A percentile compares a stretch with the other conserved stretches of the same genome.
Conservation (phyloP, 2,797 vertebrate genomes). For the Muraenolepis orangiensis region DNA sequence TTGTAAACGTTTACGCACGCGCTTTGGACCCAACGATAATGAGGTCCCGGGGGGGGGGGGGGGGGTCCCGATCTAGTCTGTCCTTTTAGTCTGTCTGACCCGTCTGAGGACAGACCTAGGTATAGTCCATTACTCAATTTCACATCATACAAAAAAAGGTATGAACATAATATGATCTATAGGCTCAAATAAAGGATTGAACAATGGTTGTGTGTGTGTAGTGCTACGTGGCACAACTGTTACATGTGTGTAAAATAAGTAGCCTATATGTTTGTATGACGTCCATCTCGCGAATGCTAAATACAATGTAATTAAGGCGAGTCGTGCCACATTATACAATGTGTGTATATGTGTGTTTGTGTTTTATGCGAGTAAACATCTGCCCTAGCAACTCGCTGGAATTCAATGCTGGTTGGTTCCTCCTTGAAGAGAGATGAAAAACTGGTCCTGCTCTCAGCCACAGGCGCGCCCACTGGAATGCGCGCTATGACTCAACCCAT, state of each 20-base stretch:
- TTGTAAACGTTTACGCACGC: no score
- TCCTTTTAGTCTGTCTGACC: not conserved
- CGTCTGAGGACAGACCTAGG: not conserved
- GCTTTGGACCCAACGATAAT: no score
- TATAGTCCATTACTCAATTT: not conserved
- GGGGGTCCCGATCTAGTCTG: no score
- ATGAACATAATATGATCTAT: not conserved
- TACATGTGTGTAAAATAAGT: no score
- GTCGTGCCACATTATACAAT: no score
- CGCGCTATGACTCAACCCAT: conserved; percentile 32
- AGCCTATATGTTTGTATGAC: not conserved
- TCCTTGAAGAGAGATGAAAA: conserved; percentile 24
- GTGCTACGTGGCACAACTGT: not conserved
- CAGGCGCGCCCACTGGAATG: conserved; percentile 53
- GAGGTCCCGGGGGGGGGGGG: no score
- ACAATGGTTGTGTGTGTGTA: not conserved
- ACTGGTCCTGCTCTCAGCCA: conserved; percentile 47
- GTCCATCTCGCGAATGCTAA: not conserved
- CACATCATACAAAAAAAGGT: not conserved
- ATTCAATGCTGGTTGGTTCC: not conserved
- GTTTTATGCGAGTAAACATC: conserved; percentile 13
- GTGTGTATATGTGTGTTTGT: not conserved
- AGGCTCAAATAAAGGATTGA: not conserved
- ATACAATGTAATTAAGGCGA: not conserved
- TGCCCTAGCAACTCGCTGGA: not conserved